Evolutionary conservation across 2,113 vertebrate genomes (phyloP), one percentile per base, ranked within the genome.

Genomic region (Vombatus ursinus): DNA sequence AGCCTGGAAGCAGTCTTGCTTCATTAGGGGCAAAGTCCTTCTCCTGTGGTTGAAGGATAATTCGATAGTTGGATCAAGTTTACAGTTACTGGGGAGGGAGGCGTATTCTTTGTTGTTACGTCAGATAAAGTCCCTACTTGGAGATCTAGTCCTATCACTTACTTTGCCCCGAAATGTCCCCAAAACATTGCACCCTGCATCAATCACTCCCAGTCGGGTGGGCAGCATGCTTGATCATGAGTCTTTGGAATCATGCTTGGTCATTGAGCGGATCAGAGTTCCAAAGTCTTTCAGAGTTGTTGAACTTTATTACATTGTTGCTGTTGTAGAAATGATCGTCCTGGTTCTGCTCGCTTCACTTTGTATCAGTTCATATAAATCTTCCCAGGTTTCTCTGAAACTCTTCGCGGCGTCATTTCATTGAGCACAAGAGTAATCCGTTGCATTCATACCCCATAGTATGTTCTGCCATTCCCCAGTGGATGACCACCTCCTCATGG

Each of bases 21-120:
- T 92, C 14, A 22, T 50, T 0, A 2, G 52, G 47, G 50, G 14
- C 23, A 0, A 1, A 68, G 28, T 8, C 4, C 48, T 0, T 2
- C 3, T 10, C 37, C 50, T n/a, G 2, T n/a, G 24, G 8, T 23
- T 22, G 37, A 25, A 12, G 77, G 22, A 22, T 26, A 37, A 37
- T 14, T 37, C 16, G 31, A 68, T 5, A 22, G 19, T 48, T 8
- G 61, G 28, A 50, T 3, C 5, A 14, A 48, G 0, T 90, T 51
- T 8, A 10, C 31, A 1, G 0, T 92, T 24, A 8, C 22, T 1
- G 90, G 28, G 57, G 92, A 25, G 50, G 47, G 8, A 54, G 26
- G 3, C 8, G 4, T 23, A 31, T 53, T 14, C 52, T 1, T 2
- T 8, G 31, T 8, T 31, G 37, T 68, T 49, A 47, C 8, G 2